Percentiles rank a stretch among this genome's conserved stretches.
Conservation (phyloP, 2,797 vertebrate species). For the Garrulus glandarius region DNA sequence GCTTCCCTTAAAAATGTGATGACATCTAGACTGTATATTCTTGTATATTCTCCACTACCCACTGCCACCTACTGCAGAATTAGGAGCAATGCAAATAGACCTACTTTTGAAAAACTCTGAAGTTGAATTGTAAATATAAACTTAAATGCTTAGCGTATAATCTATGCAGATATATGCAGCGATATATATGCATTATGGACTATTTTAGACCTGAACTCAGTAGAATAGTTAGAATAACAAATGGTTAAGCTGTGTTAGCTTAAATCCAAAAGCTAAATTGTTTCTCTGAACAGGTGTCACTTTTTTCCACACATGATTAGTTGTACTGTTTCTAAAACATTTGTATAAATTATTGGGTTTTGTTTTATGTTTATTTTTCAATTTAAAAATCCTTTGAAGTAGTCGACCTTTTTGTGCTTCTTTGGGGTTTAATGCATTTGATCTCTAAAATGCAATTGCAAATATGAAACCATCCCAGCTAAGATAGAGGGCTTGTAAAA, state of each 20-base stretch:
- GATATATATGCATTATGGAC: constrained; percentile 53
- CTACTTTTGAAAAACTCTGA: constrained; percentile 48
- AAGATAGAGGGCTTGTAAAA: background rate
- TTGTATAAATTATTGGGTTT: constrained; percentile 32
- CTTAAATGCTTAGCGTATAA: constrained; percentile 29
- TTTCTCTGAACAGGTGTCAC: constrained; percentile 23
- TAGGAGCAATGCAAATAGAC: constrained; percentile 68
- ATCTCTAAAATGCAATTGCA: constrained; percentile 35
- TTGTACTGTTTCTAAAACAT: background rate
- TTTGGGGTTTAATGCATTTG: constrained; percentile 49
- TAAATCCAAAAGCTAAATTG: constrained; percentile 14
- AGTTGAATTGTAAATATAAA: constrained; percentile 62
- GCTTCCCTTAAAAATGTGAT: constrained; percentile 21
- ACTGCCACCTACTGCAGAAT: constrained; percentile 81
- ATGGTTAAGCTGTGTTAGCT: constrained; percentile 25
- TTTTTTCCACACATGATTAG: constrained; percentile 2
- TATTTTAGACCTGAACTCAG: constrained; percentile 42
- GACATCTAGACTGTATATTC: background rate
- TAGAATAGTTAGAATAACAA: constrained; percentile 43
- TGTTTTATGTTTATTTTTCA: constrained; percentile 36
- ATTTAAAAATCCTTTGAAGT: constrained; percentile 53
- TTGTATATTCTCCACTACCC: constrained; percentile 74
- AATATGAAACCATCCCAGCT: background rate
- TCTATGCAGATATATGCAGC: constrained; percentile 31
- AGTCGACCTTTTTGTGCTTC: background rate